Evolutionary conservation across 1,140 invertebrate species (phyloP).

Genomic region (Drosophila rhopaloa): DNA sequence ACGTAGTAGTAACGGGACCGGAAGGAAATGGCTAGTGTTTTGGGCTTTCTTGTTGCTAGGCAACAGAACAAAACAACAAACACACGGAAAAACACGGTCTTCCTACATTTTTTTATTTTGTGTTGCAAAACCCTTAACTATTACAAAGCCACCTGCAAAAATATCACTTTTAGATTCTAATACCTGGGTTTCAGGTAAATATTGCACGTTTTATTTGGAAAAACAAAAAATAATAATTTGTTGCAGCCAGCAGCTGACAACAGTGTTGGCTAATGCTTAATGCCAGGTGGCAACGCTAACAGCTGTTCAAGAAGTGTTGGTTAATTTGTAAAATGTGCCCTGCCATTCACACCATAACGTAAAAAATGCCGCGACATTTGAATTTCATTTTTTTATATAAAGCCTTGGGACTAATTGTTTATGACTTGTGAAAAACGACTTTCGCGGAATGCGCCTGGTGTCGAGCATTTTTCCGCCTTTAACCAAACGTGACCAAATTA

Average conservation of each 20-base stretch:
- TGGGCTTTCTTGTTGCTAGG: conserved; percentile 73
- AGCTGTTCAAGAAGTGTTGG: neutral
- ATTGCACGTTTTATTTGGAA: neutral
- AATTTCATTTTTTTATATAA: neutral
- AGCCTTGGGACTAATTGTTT: neutral
- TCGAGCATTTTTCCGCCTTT: conserved; percentile 1
- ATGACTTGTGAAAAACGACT: conserved; percentile 14
- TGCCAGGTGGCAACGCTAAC: neutral
- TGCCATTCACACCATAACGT: neutral
- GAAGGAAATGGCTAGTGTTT: conserved; percentile 78
- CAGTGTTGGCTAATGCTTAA: conserved; percentile 8
- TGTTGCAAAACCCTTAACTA: neutral
- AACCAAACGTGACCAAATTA: conserved; percentile 51
- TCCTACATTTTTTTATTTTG: conserved; percentile 6
- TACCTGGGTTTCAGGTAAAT: conserved; percentile 21
- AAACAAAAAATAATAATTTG: conserved; percentile 19
- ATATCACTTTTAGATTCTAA: neutral
- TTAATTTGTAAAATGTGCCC: too few species aligned
- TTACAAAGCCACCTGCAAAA: neutral
- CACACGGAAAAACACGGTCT: conserved; percentile 34
- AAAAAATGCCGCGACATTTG: conserved; percentile 11
- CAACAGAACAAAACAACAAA: conserved; percentile 69
- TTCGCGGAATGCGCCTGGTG: conserved; percentile 5
- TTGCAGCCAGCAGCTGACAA: conserved; percentile 12
- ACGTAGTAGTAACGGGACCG: conserved; percentile 68